These are phyloP conservation scores for Manis javanica DNA, from an alignment of 2,797 vertebrate species.

Conservation along the genomic window DNA sequence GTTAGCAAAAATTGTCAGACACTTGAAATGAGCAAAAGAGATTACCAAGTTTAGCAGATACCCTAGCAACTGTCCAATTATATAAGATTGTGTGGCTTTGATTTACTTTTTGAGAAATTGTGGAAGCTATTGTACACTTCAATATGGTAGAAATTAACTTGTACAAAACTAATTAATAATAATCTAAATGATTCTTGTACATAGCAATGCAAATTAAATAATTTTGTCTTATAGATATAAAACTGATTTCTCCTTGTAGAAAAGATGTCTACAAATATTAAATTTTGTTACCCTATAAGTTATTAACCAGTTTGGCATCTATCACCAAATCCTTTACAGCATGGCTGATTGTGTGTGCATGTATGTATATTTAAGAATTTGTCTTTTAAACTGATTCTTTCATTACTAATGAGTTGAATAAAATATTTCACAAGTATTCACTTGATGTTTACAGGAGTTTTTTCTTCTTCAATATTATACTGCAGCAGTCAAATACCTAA, in stretches of 20 bases:
- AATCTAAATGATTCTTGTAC: neutral
- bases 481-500: neutral
- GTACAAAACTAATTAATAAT: neutral
- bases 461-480: neutral
- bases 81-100: neutral
- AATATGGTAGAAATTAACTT: neutral
- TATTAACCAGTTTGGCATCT: neutral
- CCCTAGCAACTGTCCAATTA: neutral
- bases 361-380: neutral
- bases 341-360: neutral
- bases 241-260: neutral
- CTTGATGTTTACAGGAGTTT: neutral
- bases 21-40: conserved; percentile 3
- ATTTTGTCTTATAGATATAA: conserved; percentile 21
- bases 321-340: neutral
- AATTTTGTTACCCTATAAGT: neutral
- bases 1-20: neutral
- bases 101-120: neutral
- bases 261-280: neutral
- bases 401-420: conserved; percentile 14
- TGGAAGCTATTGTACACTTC: conserved; percentile 31
- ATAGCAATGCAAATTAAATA: neutral
- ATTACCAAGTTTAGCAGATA: neutral
- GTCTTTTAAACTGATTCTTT: neutral
- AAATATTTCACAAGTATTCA: neutral